phyloP scores from a whole-genome alignment of 2,888 invertebrate species.

The Idaea biselata region DNA sequence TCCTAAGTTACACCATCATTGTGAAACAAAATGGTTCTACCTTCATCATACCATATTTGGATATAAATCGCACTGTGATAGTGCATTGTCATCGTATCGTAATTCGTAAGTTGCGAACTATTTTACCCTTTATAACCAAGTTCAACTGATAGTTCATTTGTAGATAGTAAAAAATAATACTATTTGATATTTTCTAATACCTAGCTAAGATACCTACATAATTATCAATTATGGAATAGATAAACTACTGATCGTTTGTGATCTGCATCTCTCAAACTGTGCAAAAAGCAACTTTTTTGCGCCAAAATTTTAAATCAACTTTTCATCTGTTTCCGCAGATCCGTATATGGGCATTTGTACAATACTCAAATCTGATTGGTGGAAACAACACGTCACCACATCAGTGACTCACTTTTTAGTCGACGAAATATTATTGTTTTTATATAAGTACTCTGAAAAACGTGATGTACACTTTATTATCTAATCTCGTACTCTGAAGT shows the following conservation, averaged over 20 bases:
- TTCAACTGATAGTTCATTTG: too few relatives aligned
- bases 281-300: conserved; percentile 25
- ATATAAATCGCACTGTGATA: not conserved
- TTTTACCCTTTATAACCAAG: too few relatives aligned
- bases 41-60: not conserved
- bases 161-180: too few relatives aligned
- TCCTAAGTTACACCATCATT: not conserved
- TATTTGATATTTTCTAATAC: not conserved
- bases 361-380: conserved; percentile 80
- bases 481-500: conserved; percentile 43
- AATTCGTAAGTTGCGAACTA: too few relatives aligned
- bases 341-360: conserved; percentile 84
- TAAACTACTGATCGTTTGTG: not conserved
- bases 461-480: conserved; percentile 43
- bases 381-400: conserved; percentile 51
- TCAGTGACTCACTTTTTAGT: conserved; percentile 64
- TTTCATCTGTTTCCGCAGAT: conserved; percentile 66
- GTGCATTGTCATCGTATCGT: not conserved
- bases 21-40: not conserved
- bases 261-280: too few relatives aligned
- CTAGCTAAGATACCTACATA: not conserved
- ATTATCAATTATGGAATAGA: not conserved
- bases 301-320: conserved; percentile 38
- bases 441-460: conserved; percentile 41
- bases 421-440: conserved; percentile 49